These are phyloP conservation scores for Rhabdophis nuchalis DNA, from an alignment of 2,797 vertebrate species.

Conservation along the genomic window DNA sequence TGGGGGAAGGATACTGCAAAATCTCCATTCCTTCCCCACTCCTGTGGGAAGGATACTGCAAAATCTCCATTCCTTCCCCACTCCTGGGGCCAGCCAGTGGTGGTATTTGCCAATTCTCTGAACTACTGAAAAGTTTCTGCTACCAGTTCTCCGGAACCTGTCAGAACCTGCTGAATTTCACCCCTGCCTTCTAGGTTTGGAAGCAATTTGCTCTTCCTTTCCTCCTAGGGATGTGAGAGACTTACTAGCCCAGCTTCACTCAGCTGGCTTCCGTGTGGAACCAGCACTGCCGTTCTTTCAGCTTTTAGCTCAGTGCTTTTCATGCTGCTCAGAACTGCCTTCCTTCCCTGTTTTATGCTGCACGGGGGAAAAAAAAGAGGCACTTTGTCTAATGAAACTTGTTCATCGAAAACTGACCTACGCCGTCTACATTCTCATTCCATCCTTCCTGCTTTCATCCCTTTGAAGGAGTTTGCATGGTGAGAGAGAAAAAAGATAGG, in stretches of 20 bases:
- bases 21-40: no score
- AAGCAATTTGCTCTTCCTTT: background rate
- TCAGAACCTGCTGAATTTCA: no score
- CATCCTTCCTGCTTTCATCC: conserved; percentile 13
- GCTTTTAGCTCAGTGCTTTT: background rate
- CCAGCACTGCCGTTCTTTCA: background rate
- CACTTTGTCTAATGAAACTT: conserved; percentile 37
- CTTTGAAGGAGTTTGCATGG: conserved; percentile 40
- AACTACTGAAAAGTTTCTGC: no score
- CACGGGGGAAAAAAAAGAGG: accelerated
- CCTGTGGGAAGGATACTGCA: no score
- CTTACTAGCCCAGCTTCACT: background rate
- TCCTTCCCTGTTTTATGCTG: background rate
- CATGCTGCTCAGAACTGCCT: background rate
- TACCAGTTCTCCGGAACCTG: no score
- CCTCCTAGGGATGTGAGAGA: background rate
- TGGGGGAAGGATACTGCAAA: no score
- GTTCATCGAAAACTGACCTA: background rate
- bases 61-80: no score
- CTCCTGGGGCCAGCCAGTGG: no score
- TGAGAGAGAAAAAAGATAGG: background rate
- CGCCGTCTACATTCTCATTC: background rate
- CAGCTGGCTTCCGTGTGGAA: background rate
- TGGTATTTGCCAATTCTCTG: no score
- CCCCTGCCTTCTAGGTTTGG: background rate